Conservation (phyloP, 92 coral and sea anemone genomes). For the Zoanthus sansibaricus region DNA sequence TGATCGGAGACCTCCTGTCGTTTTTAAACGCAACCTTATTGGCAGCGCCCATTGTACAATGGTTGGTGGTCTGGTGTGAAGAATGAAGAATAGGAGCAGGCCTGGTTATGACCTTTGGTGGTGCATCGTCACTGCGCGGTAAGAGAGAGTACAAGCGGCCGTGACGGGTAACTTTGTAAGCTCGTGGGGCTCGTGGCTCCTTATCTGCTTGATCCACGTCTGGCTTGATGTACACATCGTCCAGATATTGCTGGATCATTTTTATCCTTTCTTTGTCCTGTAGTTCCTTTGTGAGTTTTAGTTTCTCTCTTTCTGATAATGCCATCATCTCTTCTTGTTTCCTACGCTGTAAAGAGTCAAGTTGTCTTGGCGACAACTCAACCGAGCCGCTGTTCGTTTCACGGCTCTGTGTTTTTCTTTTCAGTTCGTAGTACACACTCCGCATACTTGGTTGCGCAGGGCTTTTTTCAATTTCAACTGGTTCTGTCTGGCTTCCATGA, state of each 20-base stretch:
- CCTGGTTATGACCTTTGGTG: slow-evolving; percentile 59
- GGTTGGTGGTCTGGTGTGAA: slow-evolving; percentile 30
- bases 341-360: slow-evolving; percentile 73
- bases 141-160: slow-evolving; percentile 68
- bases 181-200: slow-evolving; percentile 25
- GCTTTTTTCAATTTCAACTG: not conserved
- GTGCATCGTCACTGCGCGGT: slow-evolving; percentile 57
- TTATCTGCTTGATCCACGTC: slow-evolving; percentile 10
- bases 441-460: slow-evolving; percentile 29
- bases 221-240: slow-evolving; percentile 65
- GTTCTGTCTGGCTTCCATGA: not conserved
- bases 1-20: slow-evolving; percentile 11
- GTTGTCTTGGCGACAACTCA: slow-evolving; percentile 58
- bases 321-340: slow-evolving; percentile 67
- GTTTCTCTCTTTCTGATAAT: slow-evolving; percentile 67
- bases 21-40: slow-evolving; percentile 67
- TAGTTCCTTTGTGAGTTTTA: slow-evolving; percentile 69
- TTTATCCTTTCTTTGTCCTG: slow-evolving; percentile 77
- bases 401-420: slow-evolving; percentile 8
- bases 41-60: slow-evolving; percentile 45
- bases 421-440: slow-evolving; percentile 28
- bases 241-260: slow-evolving; percentile 78
- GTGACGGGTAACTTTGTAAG: slow-evolving; percentile 59
- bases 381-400: not conserved
- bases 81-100: slow-evolving; percentile 74